These are phyloP conservation scores for Piaya cayana DNA, from an alignment of 2,113 vertebrate species.

Conservation along the genomic window DNA sequence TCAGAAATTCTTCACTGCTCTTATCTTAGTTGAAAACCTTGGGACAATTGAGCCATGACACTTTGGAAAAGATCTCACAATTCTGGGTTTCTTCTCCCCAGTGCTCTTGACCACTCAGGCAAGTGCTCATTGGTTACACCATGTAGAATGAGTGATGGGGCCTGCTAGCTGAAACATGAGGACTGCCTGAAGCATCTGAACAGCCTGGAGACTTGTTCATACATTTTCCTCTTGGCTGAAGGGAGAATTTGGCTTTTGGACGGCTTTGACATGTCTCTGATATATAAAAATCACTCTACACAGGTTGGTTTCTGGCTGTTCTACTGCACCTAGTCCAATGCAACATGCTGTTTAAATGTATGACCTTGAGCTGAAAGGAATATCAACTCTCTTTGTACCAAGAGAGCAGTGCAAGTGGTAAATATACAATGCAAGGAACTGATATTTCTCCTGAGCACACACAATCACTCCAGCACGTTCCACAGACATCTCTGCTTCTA, in stretches of 20 bases:
- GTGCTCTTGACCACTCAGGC: background rate
- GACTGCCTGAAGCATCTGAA: background rate
- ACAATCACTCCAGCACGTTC: no score
- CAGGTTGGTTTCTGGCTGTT: background rate
- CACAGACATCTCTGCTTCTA: background rate
- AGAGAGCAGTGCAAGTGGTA: background rate
- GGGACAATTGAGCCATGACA: background rate
- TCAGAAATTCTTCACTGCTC: background rate
- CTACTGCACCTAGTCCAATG: background rate
- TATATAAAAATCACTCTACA: background rate
- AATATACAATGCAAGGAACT: background rate
- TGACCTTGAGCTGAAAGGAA: background rate
- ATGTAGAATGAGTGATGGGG: background rate
- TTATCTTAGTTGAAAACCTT: background rate
- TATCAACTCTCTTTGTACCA: background rate
- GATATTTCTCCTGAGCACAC: background rate
- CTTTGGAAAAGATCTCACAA: background rate
- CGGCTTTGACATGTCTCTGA: background rate
- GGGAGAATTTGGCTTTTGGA: background rate
- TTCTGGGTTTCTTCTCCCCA: background rate
- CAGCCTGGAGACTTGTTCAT: background rate
- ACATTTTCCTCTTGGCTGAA: background rate
- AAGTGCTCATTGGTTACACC: background rate
- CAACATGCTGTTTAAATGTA: background rate
- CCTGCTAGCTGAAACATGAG: background rate